These are phyloP conservation scores for Liasis olivaceus DNA, from an alignment of 2,797 vertebrate genomes.

Conservation along the genomic window DNA sequence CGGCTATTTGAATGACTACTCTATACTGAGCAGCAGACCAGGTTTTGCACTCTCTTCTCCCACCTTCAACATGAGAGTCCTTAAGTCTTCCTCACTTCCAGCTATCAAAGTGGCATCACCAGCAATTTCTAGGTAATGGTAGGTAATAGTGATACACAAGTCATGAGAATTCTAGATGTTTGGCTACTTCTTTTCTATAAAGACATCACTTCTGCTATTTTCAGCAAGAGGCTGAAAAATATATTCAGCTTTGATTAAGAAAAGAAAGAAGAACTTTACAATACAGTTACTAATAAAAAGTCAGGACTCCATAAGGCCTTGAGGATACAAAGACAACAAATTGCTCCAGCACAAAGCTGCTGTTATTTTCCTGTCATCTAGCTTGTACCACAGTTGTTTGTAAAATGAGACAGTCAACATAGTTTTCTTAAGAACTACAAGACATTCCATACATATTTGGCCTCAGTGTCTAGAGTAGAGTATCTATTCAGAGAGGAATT, in stretches of 20 bases:
- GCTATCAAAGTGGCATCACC: too few relatives aligned
- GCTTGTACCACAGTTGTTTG: background rate
- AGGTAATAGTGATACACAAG: background rate
- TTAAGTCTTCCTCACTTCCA: too few relatives aligned
- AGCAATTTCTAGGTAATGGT: background rate
- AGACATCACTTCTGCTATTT: background rate
- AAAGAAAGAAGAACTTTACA: background rate
- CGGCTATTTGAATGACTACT: background rate
- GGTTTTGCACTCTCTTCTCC: background rate
- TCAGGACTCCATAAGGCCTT: background rate
- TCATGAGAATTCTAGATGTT: background rate
- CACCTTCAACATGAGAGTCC: too few relatives aligned
- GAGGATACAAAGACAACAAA: background rate
- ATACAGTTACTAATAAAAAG: background rate
- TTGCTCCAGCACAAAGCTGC: background rate
- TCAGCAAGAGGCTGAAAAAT: background rate
- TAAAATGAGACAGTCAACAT: constrained; percentile 42
- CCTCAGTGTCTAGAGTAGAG: constrained; percentile 22
- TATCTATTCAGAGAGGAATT: rapidly evolving
- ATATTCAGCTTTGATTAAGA: background rate
- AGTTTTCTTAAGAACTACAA: constrained; percentile 43
- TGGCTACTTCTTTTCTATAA: background rate
- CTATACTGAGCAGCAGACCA: background rate
- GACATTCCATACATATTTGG: constrained; percentile 49
- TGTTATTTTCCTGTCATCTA: background rate